A percentile compares a stretch with the other conserved stretches of the same genome.
Conservation (phyloP, 2,113 vertebrate genomes). For the Salminus brasiliensis region DNA sequence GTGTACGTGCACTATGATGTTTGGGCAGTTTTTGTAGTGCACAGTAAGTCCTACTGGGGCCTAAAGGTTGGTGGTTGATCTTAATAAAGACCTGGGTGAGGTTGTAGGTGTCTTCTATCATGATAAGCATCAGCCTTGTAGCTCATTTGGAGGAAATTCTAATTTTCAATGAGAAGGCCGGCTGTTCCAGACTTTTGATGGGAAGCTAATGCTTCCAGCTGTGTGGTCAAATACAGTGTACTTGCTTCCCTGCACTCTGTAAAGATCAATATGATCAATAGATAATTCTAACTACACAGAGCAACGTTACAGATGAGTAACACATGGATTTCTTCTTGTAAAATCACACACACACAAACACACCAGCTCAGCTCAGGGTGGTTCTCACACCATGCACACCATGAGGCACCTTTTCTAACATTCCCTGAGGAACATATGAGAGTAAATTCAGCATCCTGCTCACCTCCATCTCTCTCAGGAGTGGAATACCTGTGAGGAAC, state of each 20-base stretch:
- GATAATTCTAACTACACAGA: neutral
- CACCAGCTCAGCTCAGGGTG: neutral
- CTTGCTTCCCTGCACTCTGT: neutral
- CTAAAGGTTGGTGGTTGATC: too few species aligned
- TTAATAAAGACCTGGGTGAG: too few species aligned
- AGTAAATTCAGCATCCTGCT: neutral
- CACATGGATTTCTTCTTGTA: neutral
- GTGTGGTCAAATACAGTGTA: neutral
- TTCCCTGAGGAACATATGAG: neutral
- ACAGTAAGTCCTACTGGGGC: too few species aligned
- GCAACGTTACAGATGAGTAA: neutral
- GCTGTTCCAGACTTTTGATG: neutral
- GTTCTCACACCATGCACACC: neutral
- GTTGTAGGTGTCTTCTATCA: too few species aligned
- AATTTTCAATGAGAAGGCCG: too few species aligned
- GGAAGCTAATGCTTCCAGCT: neutral
- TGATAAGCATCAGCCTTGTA: too few species aligned
- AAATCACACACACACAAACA: neutral
- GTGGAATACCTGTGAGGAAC: neutral
- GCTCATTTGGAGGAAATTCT: too few species aligned
- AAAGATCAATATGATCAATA: constrained; percentile 6
- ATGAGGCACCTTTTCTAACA: neutral
- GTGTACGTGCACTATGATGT: too few species aligned
- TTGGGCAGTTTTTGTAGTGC: too few species aligned
- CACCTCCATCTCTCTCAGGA: neutral